phyloP scores from a whole-genome alignment of 1,140 invertebrate species.

The Pectinophora gossypiella region DNA sequence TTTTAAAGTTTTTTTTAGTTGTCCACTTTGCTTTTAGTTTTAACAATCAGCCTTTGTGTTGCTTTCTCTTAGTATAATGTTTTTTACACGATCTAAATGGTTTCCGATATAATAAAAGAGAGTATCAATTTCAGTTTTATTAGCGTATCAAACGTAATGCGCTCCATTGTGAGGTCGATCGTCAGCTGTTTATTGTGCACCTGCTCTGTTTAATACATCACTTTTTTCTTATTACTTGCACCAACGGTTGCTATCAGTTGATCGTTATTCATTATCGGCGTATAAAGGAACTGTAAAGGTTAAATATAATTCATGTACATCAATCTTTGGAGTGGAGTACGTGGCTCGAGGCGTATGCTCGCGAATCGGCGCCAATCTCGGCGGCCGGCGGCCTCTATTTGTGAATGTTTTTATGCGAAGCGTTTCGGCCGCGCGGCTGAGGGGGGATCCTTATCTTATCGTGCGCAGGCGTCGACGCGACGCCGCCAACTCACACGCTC shows the following conservation, averaged over 20 bases:
- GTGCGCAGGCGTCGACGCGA: slow-evolving; percentile 40
- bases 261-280: neutral
- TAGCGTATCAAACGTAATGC: slow-evolving; percentile 25
- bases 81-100: neutral
- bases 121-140: slow-evolving; percentile 28
- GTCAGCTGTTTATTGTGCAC: slow-evolving; percentile 31
- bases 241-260: neutral
- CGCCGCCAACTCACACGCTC: slow-evolving; percentile 32
- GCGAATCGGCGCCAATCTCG: slow-evolving; percentile 34
- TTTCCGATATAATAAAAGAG: neutral
- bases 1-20: neutral
- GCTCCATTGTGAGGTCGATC: slow-evolving; percentile 29
- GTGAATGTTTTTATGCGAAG: slow-evolving; percentile 46
- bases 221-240: neutral
- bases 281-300: neutral
- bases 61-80: neutral
- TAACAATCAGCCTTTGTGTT: neutral
- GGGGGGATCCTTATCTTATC: slow-evolving; percentile 54
- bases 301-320: slow-evolving; percentile 25
- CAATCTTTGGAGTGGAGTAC: slow-evolving; percentile 20
- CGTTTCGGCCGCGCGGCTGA: slow-evolving; percentile 21
- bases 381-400: slow-evolving; percentile 39
- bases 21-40: neutral
- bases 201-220: slow-evolving; percentile 26
- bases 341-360: slow-evolving; percentile 25